Conservation (phyloP, 2,797 vertebrate species). For the Picus viridis region DNA sequence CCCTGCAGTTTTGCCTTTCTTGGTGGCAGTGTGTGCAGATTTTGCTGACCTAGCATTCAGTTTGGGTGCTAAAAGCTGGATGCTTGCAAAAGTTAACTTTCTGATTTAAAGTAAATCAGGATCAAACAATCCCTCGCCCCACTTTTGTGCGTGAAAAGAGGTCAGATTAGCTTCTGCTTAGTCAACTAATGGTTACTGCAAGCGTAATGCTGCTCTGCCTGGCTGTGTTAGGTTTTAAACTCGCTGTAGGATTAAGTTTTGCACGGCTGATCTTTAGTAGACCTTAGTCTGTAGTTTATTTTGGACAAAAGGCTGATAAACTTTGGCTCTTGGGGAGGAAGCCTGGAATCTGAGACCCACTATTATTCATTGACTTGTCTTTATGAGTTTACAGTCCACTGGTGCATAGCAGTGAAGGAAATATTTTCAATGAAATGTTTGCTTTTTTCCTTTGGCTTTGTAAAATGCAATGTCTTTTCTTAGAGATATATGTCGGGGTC, state of each 20-base stretch:
- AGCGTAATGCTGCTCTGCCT: background rate
- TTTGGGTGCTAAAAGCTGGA: background rate
- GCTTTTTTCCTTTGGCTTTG: slow-evolving; percentile 56
- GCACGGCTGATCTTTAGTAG: background rate
- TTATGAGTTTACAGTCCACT: slow-evolving; percentile 60
- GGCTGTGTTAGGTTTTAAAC: background rate
- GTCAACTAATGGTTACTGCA: slow-evolving; percentile 26
- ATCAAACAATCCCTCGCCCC: background rate
- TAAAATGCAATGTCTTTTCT: slow-evolving; percentile 55
- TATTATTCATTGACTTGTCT: slow-evolving; percentile 59
- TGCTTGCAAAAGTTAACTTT: slow-evolving; percentile 13
- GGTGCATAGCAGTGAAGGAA: slow-evolving; percentile 51
- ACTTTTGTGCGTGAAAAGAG: background rate
- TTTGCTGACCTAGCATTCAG: background rate
- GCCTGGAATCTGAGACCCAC: slow-evolving; percentile 29
- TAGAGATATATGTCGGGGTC: slow-evolving; percentile 47
- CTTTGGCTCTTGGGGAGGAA: slow-evolving; percentile 53
- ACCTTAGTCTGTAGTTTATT: slow-evolving; percentile 36
- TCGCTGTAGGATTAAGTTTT: slow-evolving; percentile 35
- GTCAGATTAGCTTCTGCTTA: slow-evolving; percentile 37
- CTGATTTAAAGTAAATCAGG: background rate
- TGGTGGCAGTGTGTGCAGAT: background rate
- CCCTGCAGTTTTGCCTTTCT: background rate
- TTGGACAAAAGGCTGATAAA: slow-evolving; percentile 60
- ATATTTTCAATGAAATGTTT: slow-evolving; percentile 60